Evolutionary conservation across 30 jellyfish, hydroid and myxozoan genomes (phyloP).

Genomic region (Sanderia malayensis): DNA sequence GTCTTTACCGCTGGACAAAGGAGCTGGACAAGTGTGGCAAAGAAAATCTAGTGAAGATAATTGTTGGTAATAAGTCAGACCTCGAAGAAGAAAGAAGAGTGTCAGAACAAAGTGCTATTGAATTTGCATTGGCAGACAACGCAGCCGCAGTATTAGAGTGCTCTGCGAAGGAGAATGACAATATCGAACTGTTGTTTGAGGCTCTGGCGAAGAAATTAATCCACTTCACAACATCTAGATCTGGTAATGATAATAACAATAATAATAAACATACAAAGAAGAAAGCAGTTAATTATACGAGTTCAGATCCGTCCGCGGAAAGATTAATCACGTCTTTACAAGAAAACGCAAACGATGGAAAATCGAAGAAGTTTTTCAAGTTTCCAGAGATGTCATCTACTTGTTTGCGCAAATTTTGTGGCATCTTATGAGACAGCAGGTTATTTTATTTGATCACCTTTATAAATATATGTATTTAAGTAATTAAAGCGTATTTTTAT

Average conservation of each 20-base stretch:
- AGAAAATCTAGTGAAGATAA: conserved; percentile 54
- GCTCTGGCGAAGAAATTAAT: conserved; percentile 71
- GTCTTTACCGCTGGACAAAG: conserved; percentile 77
- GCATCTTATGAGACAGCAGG: conserved; percentile 37
- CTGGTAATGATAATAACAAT: too few relatives aligned
- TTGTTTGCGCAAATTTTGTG: conserved; percentile 59
- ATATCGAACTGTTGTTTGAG: conserved; percentile 73
- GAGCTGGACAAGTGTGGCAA: conserved; percentile 70
- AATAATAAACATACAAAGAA: conserved; percentile 5
- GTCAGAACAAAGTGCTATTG: conserved; percentile 74
- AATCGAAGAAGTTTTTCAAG: conserved; percentile 23
- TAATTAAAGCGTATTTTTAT: neutral
- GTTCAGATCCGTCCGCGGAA: conserved; percentile 34
- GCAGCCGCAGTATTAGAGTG: conserved; percentile 88
- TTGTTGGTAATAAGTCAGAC: conserved; percentile 90
- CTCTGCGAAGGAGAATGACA: conserved; percentile 92
- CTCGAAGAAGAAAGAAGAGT: conserved; percentile 63
- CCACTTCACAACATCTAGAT: conserved; percentile 18
- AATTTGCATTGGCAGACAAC: conserved; percentile 79
- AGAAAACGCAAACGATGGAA: conserved; percentile 18
- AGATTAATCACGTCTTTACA: conserved; percentile 17
- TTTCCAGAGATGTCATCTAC: conserved; percentile 36
- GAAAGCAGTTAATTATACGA: conserved; percentile 2
- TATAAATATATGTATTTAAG: conserved; percentile 1
- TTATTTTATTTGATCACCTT: neutral